Base-by-base conservation (phyloP, 2,797 vertebrate genomes). In the Hoplostethus mediterraneus region DNA sequence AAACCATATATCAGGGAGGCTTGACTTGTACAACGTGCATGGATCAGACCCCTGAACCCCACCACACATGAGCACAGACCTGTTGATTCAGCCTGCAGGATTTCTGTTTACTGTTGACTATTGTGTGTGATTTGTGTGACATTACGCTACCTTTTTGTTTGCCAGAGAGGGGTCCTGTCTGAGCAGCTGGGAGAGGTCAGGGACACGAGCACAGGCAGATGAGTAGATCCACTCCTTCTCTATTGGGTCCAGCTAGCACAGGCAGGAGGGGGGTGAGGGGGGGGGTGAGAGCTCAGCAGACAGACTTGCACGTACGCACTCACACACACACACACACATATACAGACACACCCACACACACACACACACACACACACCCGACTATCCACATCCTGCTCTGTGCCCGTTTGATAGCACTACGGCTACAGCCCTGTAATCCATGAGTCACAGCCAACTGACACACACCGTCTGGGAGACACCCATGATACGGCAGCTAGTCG, bases 171-270 rank as follows among this genome's bases (percentile, higher is more conserved):
- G 92, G 53, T 96, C 95, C 83, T 94, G 93, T 64, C 86, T 81
- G 73, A 96, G 94, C 67, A 96, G 94, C 76, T 94, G 89, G 16
- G 80, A 93, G 72, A 96, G 93, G 76, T 94, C 83, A 14, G 90
- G 72, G 36, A 95, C 89, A 51, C 91, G 87, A 64, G 93, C 95
- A 0, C 94, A 92, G 0, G 95, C 95, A 0, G 95, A 94, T 0
- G 90, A 94, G 82, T 95, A 95, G 80, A 96, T 94, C 95, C 95
- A 96, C 64, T 95, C 94, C 80, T 95, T 96, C 76, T 95, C 95
- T 79, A 93, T 71, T 0, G 95, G 95, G 79, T 96, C 95, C 92
- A 95, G 86, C 95, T 96, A 64, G 3, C 44, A 59, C 60, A 74
- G 44, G 75, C 36, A 45, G 9, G 53, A 17, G 42, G 8, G 11